Evolutionary conservation across 1,140 invertebrate genomes (phyloP), one percentile per base, ranked within the genome.

Genomic region (Papilio glaucus): DNA sequence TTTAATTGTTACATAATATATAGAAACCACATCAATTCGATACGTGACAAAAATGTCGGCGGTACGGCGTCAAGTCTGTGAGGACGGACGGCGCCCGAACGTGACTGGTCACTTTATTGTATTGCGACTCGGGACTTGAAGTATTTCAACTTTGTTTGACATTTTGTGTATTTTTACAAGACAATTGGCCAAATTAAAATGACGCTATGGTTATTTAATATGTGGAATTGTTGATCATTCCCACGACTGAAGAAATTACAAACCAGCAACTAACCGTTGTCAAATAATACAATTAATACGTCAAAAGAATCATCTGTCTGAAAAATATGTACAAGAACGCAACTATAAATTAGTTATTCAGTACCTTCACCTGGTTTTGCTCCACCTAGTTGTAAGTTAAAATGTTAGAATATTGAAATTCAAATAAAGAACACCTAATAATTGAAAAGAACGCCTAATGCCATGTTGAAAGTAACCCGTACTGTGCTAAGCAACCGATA

Each of bases 71-170:
- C 49, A 24, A 57, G 49, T 24, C 9, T 2, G 18, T 12, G 49
- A 24, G 49, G 45, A 15, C 0, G 49, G 49, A 12, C 18, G 49
- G 21, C 10, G 7, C 6, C 9, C 7, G 49, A 9, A 57, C 49
- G 49, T 57, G 49, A 57, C 49, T 57, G 49, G 49, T 57, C 49
- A 57, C 49, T 57, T 26, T 57, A 57, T 57, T 57, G 49, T 57
- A 57, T 57, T 57, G 18, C 10, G 9, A 26, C 21, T 21, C 49
- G 49, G 24, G 49, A 57, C 49, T 57, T 57, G 49, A 57, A 57
- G 24, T 57, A 57, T 57, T 57, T 57, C 24, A 57, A 57, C 49
- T 57, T 57, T 57, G 49, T 57, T 57, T 6, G 8, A 9, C 21
- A 57, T 24, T 57, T 57, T 26, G 21, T 57, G 49, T 57, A 57